Conservation (phyloP, 2,888 invertebrate genomes). For the Podabrus alpinus region DNA sequence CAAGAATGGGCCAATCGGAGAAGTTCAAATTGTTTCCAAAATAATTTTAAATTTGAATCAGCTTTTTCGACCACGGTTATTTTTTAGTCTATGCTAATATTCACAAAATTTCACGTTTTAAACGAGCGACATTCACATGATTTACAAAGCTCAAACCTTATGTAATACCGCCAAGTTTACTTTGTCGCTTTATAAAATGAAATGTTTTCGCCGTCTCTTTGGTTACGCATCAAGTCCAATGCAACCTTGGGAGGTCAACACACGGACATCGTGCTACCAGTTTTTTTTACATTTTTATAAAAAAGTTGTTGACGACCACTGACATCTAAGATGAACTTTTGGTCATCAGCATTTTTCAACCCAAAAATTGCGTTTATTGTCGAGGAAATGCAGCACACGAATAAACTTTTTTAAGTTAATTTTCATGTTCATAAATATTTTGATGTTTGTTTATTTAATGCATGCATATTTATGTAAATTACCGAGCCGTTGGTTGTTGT, state of each 20-base stretch:
- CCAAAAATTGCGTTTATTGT: not conserved
- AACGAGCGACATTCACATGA: no score
- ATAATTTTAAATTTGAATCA: no score
- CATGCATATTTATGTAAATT: constrained; percentile 15
- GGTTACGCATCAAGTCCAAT: constrained; percentile 13
- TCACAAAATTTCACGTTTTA: no score
- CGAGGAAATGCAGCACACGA: not conserved
- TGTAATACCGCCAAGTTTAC: not conserved
- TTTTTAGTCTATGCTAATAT: no score
- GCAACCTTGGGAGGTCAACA: constrained; percentile 28
- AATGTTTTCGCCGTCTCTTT: not conserved
- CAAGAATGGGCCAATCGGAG: no score
- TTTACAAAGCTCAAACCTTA: no score
- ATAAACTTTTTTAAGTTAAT: not conserved
- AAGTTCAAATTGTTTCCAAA: no score
- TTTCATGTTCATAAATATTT: constrained; percentile 8
- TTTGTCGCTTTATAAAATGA: not conserved
- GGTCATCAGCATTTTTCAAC: not conserved
- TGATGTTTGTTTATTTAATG: constrained; percentile 7
- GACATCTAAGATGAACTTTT: not conserved
- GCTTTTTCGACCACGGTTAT: no score
- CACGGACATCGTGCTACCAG: constrained; percentile 22
- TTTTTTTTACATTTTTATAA: constrained; percentile 12
- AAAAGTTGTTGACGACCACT: not conserved
- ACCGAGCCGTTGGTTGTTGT: not conserved